These are phyloP conservation scores for Cotesia chilonis DNA, from an alignment of 1,140 invertebrate genomes.

Conservation along the genomic window DNA sequence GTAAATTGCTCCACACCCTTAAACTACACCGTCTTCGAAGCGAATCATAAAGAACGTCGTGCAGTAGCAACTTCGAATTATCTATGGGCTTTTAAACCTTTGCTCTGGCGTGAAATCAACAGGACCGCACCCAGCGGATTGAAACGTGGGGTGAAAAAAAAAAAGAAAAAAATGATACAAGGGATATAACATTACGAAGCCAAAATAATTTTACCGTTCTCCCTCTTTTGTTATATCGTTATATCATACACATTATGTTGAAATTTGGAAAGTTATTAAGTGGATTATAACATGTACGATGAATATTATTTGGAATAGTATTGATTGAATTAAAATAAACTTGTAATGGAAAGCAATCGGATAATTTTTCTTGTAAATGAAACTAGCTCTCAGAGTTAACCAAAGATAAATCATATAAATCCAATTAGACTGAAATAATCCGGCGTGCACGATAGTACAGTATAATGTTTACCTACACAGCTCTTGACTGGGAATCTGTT, in stretches of 20 bases:
- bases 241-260: no score
- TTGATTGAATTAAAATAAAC: background rate
- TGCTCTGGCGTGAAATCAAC: conserved; percentile 57
- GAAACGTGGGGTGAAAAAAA: conserved; percentile 24
- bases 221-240: no score
- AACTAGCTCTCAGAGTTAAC: conserved; percentile 1
- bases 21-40: conserved; percentile 8
- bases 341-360: background rate
- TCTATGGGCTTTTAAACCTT: conserved; percentile 57
- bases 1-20: conserved; percentile 31
- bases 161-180: conserved; percentile 20
- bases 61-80: conserved; percentile 47
- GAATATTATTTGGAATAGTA: no score
- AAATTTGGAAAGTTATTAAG: no score
- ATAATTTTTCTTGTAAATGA: background rate
- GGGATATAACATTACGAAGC: conserved; percentile 1
- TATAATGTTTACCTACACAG: conserved; percentile 43
- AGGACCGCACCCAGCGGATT: conserved; percentile 51
- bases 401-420: conserved; percentile 60
- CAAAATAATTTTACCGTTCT: background rate
- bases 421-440: conserved; percentile 65
- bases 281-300: no score
- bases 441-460: conserved; percentile 49
- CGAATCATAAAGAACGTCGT: conserved; percentile 18
- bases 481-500: conserved; percentile 37